phyloP scores from a whole-genome alignment of 2,797 vertebrate species.

The Aeoliscus strigatus region DNA sequence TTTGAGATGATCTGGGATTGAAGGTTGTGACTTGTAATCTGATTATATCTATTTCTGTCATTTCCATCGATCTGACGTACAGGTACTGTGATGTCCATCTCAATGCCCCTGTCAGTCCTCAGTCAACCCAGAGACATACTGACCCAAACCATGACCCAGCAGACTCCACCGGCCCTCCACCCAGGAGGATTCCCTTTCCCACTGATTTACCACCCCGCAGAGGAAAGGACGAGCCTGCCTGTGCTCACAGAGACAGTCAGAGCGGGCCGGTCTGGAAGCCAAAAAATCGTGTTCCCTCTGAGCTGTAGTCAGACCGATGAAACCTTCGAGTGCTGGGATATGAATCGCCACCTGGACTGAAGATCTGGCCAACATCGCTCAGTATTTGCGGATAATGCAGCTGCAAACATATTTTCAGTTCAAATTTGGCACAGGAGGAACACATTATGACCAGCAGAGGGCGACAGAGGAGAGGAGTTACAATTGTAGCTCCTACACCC shows the following conservation, averaged over 20 bases:
- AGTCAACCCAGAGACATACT: conserved; percentile 12
- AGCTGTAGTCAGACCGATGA: conserved; percentile 43
- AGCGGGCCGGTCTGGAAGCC: conserved; percentile 30
- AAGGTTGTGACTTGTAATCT: not conserved
- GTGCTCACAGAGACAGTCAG: conserved; percentile 21
- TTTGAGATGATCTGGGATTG: too few relatives aligned
- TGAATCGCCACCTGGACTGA: conserved; percentile 30
- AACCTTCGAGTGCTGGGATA: conserved; percentile 37
- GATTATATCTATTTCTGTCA: not conserved
- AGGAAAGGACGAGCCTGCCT: conserved; percentile 22
- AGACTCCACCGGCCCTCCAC: conserved; percentile 18
- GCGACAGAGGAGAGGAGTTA: conserved; percentile 51
- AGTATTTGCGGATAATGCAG: not conserved
- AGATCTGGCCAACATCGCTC: not conserved
- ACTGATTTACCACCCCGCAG: conserved; percentile 28
- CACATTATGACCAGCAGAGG: conserved; percentile 56
- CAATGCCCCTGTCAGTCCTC: conserved; percentile 17
- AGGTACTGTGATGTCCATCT: conserved; percentile 38
- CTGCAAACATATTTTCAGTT: not conserved
- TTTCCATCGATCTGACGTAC: not conserved
- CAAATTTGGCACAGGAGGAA: not conserved
- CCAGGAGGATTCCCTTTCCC: conserved; percentile 30
- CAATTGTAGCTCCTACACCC: not conserved
- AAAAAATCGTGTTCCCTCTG: conserved; percentile 32
- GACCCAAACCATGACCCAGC: conserved; percentile 18